Conservation (phyloP, 1,140 invertebrate genomes). For the Pemphigus obesinymphae region DNA sequence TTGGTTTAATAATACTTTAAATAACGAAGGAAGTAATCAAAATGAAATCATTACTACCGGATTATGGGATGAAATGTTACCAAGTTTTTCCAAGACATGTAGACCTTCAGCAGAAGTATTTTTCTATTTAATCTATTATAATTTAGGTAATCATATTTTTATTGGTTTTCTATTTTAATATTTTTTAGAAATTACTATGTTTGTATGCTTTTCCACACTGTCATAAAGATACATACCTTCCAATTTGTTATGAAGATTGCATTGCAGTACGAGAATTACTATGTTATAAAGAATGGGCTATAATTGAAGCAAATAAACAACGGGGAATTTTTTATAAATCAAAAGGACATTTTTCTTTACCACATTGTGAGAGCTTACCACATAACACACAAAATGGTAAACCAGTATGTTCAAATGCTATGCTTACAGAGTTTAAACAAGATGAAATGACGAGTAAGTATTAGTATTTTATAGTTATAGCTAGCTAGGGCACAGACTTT, state of each 20-base stretch:
- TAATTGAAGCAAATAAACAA: constrained; percentile 83
- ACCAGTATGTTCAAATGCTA: constrained; percentile 72
- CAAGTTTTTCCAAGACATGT: constrained; percentile 73
- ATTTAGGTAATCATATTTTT: background rate
- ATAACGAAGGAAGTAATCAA: constrained; percentile 65
- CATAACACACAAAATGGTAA: constrained; percentile 56
- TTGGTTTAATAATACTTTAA: constrained; percentile 71
- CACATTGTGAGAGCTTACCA: constrained; percentile 76
- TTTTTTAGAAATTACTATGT: constrained; percentile 72
- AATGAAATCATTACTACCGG: constrained; percentile 79
- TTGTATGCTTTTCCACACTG: constrained; percentile 89
- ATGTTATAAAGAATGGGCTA: constrained; percentile 88
- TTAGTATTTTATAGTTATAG: constrained; percentile 35
- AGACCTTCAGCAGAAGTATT: constrained; percentile 73
- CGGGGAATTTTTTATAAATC: constrained; percentile 70
- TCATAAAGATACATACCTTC: constrained; percentile 62
- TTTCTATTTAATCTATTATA: background rate
- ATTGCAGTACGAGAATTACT: constrained; percentile 81
- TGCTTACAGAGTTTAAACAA: constrained; percentile 73
- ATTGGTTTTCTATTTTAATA: constrained; percentile 21
- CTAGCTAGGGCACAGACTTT: no score
- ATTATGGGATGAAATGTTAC: constrained; percentile 80
- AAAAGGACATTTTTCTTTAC: constrained; percentile 81
- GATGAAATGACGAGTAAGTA: constrained; percentile 68
- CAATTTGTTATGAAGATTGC: constrained; percentile 88